Conservation (phyloP, 2,888 invertebrate species). For the Metalampra italica region DNA sequence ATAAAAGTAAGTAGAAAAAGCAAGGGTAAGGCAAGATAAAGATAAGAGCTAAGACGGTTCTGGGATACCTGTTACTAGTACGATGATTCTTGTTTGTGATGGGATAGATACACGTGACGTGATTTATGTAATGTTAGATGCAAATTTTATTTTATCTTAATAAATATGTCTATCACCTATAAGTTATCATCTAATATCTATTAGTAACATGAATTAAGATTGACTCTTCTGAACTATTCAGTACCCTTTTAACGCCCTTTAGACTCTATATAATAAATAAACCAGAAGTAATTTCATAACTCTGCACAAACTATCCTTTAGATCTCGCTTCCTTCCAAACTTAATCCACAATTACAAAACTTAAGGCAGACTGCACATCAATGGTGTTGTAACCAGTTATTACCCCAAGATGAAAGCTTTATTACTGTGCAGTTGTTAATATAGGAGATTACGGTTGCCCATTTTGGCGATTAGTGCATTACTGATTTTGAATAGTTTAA, state of each 20-base stretch:
- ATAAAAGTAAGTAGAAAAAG: no score
- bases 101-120: no score
- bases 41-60: no score
- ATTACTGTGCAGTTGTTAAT: conserved; percentile 34
- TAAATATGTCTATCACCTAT: no score
- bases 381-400: conserved; percentile 26
- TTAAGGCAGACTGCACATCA: conserved; percentile 21
- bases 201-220: no score
- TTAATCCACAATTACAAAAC: conserved; percentile 10
- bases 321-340: conserved; percentile 1
- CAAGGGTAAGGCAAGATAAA: no score
- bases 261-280: neutral
- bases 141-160: no score
- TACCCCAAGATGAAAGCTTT: conserved; percentile 34
- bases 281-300: neutral
- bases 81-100: no score
- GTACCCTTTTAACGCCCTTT: neutral
- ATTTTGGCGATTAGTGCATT: conserved; percentile 15
- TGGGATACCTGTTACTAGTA: no score
- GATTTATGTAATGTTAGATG: no score
- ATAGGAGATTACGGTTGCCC: conserved; percentile 23
- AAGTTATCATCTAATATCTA: no score
- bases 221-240: neutral
- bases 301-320: neutral
- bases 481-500: conserved; percentile 15